A percentile compares a stretch with the other conserved stretches of the same genome.
phyloP scores from a whole-genome alignment of 1,140 invertebrate species.

The Zelostemma sp. region DNA sequence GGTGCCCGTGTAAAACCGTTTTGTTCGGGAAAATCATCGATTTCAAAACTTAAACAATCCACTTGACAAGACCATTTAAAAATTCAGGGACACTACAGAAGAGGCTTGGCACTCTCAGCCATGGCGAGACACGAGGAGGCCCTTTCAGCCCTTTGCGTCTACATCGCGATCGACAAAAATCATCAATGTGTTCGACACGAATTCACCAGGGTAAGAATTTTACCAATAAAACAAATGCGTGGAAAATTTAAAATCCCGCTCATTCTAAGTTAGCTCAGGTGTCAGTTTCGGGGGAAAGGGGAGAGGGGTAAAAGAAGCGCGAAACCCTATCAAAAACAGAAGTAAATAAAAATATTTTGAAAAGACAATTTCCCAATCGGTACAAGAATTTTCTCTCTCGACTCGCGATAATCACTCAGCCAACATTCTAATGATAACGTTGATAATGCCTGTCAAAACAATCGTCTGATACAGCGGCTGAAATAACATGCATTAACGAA shows the following conservation, averaged over 20 bases:
- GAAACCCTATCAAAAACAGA: too few relatives aligned
- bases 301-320: too few relatives aligned
- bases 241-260: too few relatives aligned
- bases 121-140: constrained; percentile 78
- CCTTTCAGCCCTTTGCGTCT: constrained; percentile 75
- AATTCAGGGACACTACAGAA: constrained; percentile 77
- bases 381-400: neutral
- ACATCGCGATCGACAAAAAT: constrained; percentile 73
- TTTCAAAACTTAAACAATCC: too few relatives aligned
- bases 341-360: too few relatives aligned
- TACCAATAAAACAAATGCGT: too few relatives aligned
- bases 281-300: too few relatives aligned
- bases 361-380: neutral
- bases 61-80: too few relatives aligned
- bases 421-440: neutral
- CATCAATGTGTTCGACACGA: constrained; percentile 67
- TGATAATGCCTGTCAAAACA: constrained; percentile 1
- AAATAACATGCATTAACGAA: neutral
- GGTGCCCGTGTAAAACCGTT: too few relatives aligned
- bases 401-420: neutral
- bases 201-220: constrained; percentile 64
- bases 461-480: neutral
- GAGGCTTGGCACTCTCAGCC: constrained; percentile 75
- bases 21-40: too few relatives aligned
- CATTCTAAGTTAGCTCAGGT: too few relatives aligned